Conservation (phyloP, 2,888 invertebrate genomes). For the Odontothrips loti region DNA sequence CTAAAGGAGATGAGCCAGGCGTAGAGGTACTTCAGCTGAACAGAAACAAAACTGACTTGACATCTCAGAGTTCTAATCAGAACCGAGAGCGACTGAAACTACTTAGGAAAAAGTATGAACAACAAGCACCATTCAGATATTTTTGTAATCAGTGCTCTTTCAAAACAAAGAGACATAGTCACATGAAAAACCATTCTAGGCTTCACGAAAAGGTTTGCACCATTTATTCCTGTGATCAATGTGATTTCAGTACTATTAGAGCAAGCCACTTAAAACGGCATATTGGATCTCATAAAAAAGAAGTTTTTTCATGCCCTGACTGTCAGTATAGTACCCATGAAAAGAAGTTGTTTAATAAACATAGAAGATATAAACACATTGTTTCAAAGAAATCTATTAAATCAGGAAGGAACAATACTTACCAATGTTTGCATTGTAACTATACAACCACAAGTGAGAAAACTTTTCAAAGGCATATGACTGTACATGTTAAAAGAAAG, state of each 20-base stretch:
- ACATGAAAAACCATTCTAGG: not conserved
- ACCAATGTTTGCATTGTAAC: slow-evolving; percentile 6
- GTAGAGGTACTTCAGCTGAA: not conserved
- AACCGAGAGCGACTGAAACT: not conserved
- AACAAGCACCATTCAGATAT: not conserved
- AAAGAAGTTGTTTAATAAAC: not conserved
- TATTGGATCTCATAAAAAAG: not conserved
- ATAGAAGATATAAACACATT: not conserved
- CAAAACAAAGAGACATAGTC: not conserved
- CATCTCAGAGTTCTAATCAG: not conserved
- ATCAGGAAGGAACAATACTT: not conserved
- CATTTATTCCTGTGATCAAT: slow-evolving; percentile 14
- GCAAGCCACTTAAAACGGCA: slow-evolving; percentile 10
- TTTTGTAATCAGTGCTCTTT: slow-evolving; percentile 13
- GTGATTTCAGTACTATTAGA: slow-evolving; percentile 14
- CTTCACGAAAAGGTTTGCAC: not conserved
- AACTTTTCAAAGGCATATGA: not conserved
- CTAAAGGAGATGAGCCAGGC: not conserved
- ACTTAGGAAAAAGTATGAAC: not conserved
- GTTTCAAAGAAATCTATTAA: not conserved
- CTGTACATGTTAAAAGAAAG: not conserved
- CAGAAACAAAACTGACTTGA: not conserved
- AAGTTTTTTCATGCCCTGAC: not conserved
- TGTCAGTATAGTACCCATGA: slow-evolving; percentile 4
- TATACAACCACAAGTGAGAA: not conserved